Percentiles rank a stretch among this genome's conserved stretches.
Evolutionary conservation across 2,797 vertebrate species (phyloP).

Genomic region (Darevskia mixta): DNA sequence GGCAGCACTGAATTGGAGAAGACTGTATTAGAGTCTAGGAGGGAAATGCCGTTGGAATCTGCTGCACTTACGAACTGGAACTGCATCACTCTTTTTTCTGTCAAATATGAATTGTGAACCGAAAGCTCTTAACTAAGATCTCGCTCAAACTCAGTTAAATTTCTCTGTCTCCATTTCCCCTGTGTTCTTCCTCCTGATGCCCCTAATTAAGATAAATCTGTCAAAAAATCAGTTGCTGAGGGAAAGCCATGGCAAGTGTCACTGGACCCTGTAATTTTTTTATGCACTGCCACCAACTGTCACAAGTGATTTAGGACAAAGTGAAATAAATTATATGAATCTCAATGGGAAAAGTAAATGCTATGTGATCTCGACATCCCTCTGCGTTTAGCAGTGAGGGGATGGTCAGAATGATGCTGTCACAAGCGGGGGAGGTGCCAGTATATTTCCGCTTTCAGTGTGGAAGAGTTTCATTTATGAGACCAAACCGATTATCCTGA

Average conservation of each 20-base stretch:
- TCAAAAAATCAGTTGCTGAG: constrained; percentile 66
- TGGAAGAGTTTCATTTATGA: neutral
- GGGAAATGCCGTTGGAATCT: neutral
- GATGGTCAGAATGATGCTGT: neutral
- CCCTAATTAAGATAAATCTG: constrained; percentile 75
- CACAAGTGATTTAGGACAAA: constrained; percentile 67
- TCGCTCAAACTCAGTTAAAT: constrained; percentile 57
- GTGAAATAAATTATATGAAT: constrained; percentile 65
- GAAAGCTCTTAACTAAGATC: constrained; percentile 64
- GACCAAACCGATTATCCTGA: neutral
- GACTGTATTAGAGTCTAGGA: neutral
- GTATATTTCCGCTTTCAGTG: neutral
- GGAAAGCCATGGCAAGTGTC: constrained; percentile 65
- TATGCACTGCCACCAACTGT: constrained; percentile 64
- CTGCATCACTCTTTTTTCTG: constrained; percentile 16
- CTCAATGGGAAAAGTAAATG: constrained; percentile 65
- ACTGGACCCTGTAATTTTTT: constrained; percentile 59
- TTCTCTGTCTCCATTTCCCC: constrained; percentile 61
- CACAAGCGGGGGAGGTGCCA: too few relatives aligned
- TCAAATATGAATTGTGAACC: constrained; percentile 52
- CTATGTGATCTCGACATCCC: constrained; percentile 53
- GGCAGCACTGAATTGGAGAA: too few relatives aligned
- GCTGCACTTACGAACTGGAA: neutral
- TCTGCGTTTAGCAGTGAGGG: constrained; percentile 46
- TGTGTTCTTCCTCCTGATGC: constrained; percentile 50